A percentile compares a stretch with the other conserved stretches of the same genome.
phyloP scores from a whole-genome alignment of 2,113 vertebrate species.

The Oceanodroma tethys region DNA sequence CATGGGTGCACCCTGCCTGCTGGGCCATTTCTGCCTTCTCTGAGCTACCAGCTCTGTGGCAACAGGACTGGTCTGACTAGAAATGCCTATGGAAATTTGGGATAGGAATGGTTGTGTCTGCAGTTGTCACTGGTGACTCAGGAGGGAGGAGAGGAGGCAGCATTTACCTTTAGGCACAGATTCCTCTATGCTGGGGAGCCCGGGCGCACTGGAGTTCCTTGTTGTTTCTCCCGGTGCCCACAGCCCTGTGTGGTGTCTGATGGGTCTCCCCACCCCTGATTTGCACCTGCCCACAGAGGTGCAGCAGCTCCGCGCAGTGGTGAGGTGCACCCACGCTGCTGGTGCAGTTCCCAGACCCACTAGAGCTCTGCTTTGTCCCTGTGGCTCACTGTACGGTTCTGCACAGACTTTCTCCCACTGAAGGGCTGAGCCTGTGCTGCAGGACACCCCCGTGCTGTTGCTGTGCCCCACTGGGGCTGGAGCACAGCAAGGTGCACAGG shows the following conservation, averaged over 20 bases:
- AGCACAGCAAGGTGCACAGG: not conserved
- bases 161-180: not conserved
- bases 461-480: not conserved
- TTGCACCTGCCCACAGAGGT: not conserved
- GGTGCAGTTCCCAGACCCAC: not conserved
- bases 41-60: not conserved
- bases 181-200: not conserved
- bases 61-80: not conserved
- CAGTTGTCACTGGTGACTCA: not conserved
- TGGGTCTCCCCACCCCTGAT: not conserved
- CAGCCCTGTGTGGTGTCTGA: not conserved
- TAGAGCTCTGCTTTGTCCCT: not conserved
- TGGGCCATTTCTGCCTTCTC: not conserved
- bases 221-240: not conserved
- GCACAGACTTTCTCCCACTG: not conserved
- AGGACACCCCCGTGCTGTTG: not conserved
- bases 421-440: not conserved
- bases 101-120: not conserved
- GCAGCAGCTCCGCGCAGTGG: not conserved
- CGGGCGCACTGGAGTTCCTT: not conserved
- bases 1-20: not conserved
- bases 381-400: too few species aligned
- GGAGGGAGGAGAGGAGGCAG: not conserved
- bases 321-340: too few species aligned
- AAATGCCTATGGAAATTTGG: not conserved